Evolutionary conservation across 2,113 vertebrate species (phyloP), one percentile per base, ranked within the genome.

Genomic region (Seriola quinqueradiata): DNA sequence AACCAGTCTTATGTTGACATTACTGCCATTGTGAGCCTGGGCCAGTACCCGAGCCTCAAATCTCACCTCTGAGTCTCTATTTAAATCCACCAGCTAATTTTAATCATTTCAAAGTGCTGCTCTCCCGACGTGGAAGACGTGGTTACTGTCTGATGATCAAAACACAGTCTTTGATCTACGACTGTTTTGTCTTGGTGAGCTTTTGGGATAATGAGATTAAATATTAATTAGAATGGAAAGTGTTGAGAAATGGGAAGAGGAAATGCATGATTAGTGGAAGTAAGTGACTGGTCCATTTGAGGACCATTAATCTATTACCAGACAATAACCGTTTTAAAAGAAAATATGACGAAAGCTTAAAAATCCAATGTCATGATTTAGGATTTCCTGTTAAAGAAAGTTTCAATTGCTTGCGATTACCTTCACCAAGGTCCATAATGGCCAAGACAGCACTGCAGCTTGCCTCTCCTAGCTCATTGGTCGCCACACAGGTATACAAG

Each of bases 361-460:
- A 52, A 50, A 14, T 17, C 14, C 14, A 50, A 19, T 8, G 12
- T 46, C 44, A 46, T 46, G 44, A 46, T 1, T 19, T 16, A 16
- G 13, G 46, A 16, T 14, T 50, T 50, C 17, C 48, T 50, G 48
- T 50, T 19, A 50, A 50, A 50, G 17, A 50, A 19, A 16, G 19
- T 52, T 21, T 46, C 1, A 23, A 44, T 57, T 65, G 32, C 0
- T 11, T 61, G 42, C 32, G 12, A 11, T 92, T 92, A 95, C 95
- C 95, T 92, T 96, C 97, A 93, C 92, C 94, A 28, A 98, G 95
- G 90, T 98, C 97, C 87, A 98, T 95, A 55, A 99, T 93, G 0
- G 97, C 97, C 82, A 99, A 52, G 8, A 97, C 94, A 0, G 96
- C 97, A 0, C 96, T 96, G 59, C 95, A 97, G 88, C 91, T 94